Evolutionary conservation across 64 coral and sea anemone species (phyloP).

Genomic region (Porites lutea): DNA sequence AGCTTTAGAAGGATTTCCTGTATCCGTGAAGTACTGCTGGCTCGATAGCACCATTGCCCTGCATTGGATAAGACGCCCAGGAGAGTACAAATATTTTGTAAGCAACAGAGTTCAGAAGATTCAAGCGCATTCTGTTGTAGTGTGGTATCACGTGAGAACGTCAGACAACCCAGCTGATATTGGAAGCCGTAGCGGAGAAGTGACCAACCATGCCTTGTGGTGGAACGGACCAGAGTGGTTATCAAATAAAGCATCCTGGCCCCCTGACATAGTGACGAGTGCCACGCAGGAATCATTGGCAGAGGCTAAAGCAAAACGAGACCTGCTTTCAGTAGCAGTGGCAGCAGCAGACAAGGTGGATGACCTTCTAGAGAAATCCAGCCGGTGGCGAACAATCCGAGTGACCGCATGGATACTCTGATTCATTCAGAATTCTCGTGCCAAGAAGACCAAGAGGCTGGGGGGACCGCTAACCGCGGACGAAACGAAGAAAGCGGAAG

Average conservation of each 20-base stretch:
- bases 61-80: conserved; percentile 42
- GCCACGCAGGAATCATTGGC: conserved; percentile 13
- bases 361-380: conserved; percentile 26
- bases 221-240: conserved; percentile 62
- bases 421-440: too few relatives aligned
- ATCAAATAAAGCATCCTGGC: conserved; percentile 27
- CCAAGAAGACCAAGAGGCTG: too few relatives aligned
- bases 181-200: conserved; percentile 25
- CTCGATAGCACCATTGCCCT: too few relatives aligned
- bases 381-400: conserved; percentile 18
- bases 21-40: neutral
- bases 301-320: conserved; percentile 16
- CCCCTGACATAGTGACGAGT: conserved; percentile 27
- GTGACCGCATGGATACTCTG: neutral
- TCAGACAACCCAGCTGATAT: conserved; percentile 59
- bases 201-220: conserved; percentile 29
- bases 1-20: conserved; percentile 44
- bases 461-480: too few relatives aligned
- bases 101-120: too few relatives aligned
- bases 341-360: conserved; percentile 20
- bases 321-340: neutral
- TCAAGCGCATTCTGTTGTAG: neutral
- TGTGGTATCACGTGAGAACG: conserved; percentile 43
- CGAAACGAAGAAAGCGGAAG: too few relatives aligned
- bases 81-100: conserved; percentile 13